Base-by-base conservation (phyloP, 2,797 vertebrate species). In the Heteromormyrus szaboi region DNA sequence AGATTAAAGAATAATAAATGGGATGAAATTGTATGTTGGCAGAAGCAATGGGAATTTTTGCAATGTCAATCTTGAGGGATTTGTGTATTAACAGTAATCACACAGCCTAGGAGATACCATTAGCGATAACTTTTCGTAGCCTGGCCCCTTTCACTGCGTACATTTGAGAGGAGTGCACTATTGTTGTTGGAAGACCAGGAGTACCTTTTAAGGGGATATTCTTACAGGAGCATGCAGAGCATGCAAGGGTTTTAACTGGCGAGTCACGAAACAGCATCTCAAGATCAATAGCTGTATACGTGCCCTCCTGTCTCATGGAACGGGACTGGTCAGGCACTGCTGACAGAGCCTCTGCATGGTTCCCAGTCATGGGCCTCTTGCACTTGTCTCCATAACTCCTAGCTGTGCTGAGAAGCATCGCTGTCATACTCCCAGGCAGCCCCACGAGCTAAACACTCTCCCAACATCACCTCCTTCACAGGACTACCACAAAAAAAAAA, bases 31-130 rank as follows among this genome's bases (percentile, higher is more conserved):
- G 65, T 3, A 87, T 81, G 33, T 53, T 81, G 85, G 85, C 44
- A 86, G 62, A 14, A 44, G 33, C 29, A 50, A 87, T 81, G 65
- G 85, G 68, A 81, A 81, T 89, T 87, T 89, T 54, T 25, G 25
- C 22, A 65, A 48, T 11, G 56, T 86, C 37, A 72, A 72, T 86
- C 84, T 86, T 86, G 84, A 79, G 84, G 87, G 87, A 88, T 88
- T 88, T 81, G 68, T 79, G 62, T 46, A 88, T 79, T 76, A 50
- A 54, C 62, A 41, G 72, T 84, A 83, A 85, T 68, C 53, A 65
- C 22, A n/a, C 53, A 9, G 88, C 25, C 59, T 85, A 46, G 33
- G 54, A 79, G 48, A 86, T 89, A 53, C 33, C 48, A 44, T 86
- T 86, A 22, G 48, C 5, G 84, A 76, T 89, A 76, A 89, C 59